Conservation (phyloP, 1,140 invertebrate species). For the Aphis craccivora region DNA sequence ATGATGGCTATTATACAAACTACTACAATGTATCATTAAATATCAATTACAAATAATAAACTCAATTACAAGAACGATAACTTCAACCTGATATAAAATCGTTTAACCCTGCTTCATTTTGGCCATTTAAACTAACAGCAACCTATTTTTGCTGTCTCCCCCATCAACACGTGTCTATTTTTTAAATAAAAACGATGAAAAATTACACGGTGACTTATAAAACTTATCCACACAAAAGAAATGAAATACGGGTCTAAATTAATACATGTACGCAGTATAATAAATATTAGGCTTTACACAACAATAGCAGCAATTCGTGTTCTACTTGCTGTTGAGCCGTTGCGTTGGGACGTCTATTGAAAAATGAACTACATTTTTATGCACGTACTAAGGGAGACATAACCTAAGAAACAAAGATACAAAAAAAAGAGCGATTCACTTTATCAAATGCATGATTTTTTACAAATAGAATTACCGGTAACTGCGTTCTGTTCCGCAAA, state of each 20-base stretch:
- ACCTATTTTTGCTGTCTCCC: not conserved
- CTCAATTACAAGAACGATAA: conserved; percentile 18
- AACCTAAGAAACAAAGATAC: not conserved
- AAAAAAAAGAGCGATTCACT: not conserved
- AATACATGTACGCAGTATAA: not conserved
- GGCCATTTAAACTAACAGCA: not conserved
- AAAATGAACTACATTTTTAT: conserved; percentile 31
- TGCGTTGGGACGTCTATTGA: conserved; percentile 5
- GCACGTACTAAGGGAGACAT: not conserved
- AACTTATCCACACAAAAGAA: conserved; percentile 23
- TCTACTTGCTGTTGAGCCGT: not conserved
- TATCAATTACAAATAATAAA: not conserved
- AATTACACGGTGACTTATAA: conserved; percentile 24
- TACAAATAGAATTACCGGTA: not conserved
- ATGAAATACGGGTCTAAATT: conserved; percentile 23
- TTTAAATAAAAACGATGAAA: conserved; percentile 32
- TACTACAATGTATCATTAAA: conserved; percentile 23
- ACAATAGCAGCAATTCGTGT: not conserved
- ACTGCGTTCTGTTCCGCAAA: not conserved
- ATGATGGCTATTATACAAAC: not conserved
- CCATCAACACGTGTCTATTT: conserved; percentile 8
- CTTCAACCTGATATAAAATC: conserved; percentile 12
- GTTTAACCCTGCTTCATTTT: not conserved
- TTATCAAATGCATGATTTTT: not conserved
- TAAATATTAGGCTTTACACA: not conserved